A percentile compares a stretch with the other conserved stretches of the same genome.
Evolutionary conservation across 64 coral and sea anemone genomes (phyloP).

Genomic region (Montipora cactus): DNA sequence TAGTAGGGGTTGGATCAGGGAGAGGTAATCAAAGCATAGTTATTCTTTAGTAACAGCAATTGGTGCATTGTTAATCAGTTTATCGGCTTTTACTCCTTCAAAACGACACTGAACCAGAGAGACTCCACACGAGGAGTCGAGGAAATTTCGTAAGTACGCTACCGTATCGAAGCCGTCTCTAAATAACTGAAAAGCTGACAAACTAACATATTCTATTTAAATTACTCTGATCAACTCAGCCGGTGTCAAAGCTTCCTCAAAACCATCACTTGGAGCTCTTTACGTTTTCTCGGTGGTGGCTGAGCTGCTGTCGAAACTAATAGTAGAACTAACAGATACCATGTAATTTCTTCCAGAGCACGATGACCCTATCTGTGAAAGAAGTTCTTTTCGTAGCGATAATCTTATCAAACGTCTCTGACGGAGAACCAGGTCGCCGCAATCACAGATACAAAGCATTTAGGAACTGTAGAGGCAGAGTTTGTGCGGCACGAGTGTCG

Average conservation of each 20-base stretch:
- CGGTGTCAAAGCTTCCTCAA: no score
- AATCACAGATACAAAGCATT: not conserved
- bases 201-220: not conserved
- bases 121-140: not conserved
- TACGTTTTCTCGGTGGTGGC: no score
- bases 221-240: no score
- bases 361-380: not conserved
- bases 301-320: not conserved
- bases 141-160: not conserved
- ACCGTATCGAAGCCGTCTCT: not conserved
- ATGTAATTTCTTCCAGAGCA: not conserved
- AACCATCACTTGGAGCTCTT: no score
- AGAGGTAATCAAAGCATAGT: not conserved
- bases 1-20: not conserved
- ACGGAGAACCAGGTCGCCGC: not conserved
- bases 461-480: conserved; percentile 5
- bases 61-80: conserved; percentile 1
- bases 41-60: not conserved
- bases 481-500: conserved; percentile 57
- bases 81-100: not conserved
- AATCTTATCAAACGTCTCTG: not conserved
- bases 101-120: not conserved
- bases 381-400: not conserved
- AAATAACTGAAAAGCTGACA: not conserved
- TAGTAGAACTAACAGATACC: not conserved